Base-by-base conservation (phyloP, 2,113 vertebrate species). In the Anthoscopus minutus region DNA sequence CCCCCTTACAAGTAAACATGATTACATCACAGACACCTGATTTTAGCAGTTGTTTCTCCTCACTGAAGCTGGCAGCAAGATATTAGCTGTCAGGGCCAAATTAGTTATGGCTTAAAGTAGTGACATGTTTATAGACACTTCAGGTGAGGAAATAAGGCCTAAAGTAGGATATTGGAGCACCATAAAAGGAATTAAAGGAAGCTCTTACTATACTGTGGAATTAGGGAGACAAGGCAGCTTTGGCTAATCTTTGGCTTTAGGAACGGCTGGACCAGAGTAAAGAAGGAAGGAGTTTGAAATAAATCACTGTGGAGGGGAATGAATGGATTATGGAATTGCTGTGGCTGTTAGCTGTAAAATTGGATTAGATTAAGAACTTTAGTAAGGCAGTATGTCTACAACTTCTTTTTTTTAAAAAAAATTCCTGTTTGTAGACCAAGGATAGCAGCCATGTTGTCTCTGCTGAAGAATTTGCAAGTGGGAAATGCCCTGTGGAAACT, bases 361-460 rank as follows among this genome's bases (percentile, higher is more conserved):
- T 92, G 78, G 89, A 91, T 94, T 93, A 96, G 66, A 86, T 79
- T 42, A 90, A 85, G 82, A 87, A 72, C 57, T 27, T 61, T 28
- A 90, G 30, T 69, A 85, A 91, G 54, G 48, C 45, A 85, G 2
- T 40, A 28, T 44, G 69, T 30, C 42, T 81, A 53, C 70, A 56
- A 28, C 9, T 61, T 38, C 13, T 56, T 54, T 54, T 42, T 44
- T 51, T 19, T 23, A 48, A 22, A 14, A 10, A 24, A n/a, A n/a
- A n/a, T n/a, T 66, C n/a, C 67, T 50, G 3, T 15, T 50, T 45
- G 18, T 76, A 86, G 47, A 38, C 11, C 12, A 25, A 76, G 50
- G 50, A n/a, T 20, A 90, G 42, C 47, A 88, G 64, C 72, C 40
- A 51, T 22, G 35, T 54, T 91, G 24, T 60, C 53, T 66, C 70